These are phyloP conservation scores for Talpa occidentalis DNA, from an alignment of 2,113 vertebrate genomes.

Conservation along the genomic window DNA sequence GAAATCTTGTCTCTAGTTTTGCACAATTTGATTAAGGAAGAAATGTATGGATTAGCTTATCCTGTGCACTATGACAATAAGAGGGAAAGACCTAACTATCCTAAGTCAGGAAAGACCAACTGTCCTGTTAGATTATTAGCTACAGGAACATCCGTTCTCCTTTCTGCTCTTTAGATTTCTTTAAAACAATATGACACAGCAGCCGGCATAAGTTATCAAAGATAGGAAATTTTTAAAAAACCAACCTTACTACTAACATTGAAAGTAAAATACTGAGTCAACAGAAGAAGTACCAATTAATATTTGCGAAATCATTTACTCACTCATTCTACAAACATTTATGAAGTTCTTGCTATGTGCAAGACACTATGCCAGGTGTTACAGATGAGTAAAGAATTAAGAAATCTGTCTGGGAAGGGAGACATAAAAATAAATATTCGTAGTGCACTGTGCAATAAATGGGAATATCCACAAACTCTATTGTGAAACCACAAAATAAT, in stretches of 20 bases:
- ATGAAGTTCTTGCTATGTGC: neutral
- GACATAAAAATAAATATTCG: slow-evolving; percentile 21
- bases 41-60: neutral
- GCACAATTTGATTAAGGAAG: slow-evolving; percentile 26
- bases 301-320: neutral
- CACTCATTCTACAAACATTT: slow-evolving; percentile 29
- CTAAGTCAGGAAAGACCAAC: too few species aligned
- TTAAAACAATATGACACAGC: neutral
- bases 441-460: neutral
- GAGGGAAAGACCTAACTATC: neutral
- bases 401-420: slow-evolving; percentile 24
- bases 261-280: slow-evolving; percentile 18
- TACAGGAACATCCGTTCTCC: neutral
- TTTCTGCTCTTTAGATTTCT: neutral
- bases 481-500: neutral
- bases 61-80: neutral
- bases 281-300: neutral
- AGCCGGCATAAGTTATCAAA: slow-evolving; percentile 9
- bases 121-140: neutral
- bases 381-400: neutral
- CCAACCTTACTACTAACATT: neutral
- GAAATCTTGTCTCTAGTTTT: neutral
- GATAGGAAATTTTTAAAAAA: neutral
- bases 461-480: neutral
- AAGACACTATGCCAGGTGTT: neutral